Conservation (phyloP, 2,888 invertebrate genomes). For the Nipponacmea schrenckii region DNA sequence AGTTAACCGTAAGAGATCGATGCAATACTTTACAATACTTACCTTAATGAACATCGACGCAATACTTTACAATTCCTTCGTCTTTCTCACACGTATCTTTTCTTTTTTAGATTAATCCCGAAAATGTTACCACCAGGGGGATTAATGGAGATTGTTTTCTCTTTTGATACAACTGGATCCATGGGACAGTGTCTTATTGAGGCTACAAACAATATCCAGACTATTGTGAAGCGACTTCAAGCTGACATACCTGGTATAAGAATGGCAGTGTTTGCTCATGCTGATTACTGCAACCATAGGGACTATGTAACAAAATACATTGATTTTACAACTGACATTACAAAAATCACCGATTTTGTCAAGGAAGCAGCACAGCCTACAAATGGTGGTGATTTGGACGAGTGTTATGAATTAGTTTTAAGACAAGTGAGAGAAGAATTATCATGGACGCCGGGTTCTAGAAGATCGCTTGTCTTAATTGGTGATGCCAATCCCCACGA, state of each 20-base stretch:
- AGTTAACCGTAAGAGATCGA: too few relatives aligned
- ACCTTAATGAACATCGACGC: too few relatives aligned
- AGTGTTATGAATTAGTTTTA: slow-evolving; percentile 64
- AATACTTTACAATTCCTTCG: too few relatives aligned
- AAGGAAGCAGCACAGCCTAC: slow-evolving; percentile 32
- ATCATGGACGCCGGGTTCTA: slow-evolving; percentile 59
- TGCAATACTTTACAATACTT: too few relatives aligned
- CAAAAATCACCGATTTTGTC: slow-evolving; percentile 42
- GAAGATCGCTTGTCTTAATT: slow-evolving; percentile 60
- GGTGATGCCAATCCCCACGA: slow-evolving; percentile 61
- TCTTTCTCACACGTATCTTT: too few relatives aligned
- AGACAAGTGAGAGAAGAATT: slow-evolving; percentile 52
- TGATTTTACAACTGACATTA: slow-evolving; percentile 46
- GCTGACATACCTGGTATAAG: slow-evolving; percentile 60
- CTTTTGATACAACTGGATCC: slow-evolving; percentile 62
- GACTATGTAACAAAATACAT: slow-evolving; percentile 53
- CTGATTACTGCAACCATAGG: slow-evolving; percentile 58
- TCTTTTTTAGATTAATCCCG: background rate
- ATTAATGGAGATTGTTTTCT: slow-evolving; percentile 53
- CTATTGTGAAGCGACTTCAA: slow-evolving; percentile 59
- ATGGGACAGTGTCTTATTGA: slow-evolving; percentile 49
- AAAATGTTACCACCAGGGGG: slow-evolving; percentile 23
- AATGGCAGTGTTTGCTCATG: slow-evolving; percentile 62
- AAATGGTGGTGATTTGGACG: slow-evolving; percentile 59
- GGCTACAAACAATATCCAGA: slow-evolving; percentile 48